phyloP scores from a whole-genome alignment of 2,888 invertebrate genomes.

The Chironomus tentans region DNA sequence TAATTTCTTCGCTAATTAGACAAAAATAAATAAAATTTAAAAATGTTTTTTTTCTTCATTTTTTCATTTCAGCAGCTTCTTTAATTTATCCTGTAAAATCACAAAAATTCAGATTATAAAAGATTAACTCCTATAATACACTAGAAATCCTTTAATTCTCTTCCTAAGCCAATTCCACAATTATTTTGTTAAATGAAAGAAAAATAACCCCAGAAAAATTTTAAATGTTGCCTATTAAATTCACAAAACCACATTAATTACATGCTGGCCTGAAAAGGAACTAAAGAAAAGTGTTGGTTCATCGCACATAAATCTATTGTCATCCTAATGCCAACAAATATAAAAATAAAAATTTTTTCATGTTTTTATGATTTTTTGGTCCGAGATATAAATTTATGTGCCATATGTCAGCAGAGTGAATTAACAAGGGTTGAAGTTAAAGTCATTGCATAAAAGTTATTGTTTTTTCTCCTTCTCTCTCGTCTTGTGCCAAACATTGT shows the following conservation, averaged over 20 bases:
- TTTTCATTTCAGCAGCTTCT: too few relatives aligned
- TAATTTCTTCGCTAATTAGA: too few relatives aligned
- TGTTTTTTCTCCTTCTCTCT: neutral
- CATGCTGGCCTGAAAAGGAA: neutral
- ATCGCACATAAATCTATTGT: neutral
- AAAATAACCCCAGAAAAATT: neutral
- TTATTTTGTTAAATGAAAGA: too few relatives aligned
- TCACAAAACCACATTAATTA: neutral
- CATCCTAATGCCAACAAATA: neutral
- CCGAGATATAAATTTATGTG: constrained; percentile 2
- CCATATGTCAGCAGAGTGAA: constrained; percentile 25
- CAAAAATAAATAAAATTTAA: too few relatives aligned
- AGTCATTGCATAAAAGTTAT: too few relatives aligned
- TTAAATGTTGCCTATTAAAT: neutral
- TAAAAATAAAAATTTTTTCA: neutral
- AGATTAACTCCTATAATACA: too few relatives aligned
- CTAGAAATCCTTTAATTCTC: too few relatives aligned
- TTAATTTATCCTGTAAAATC: too few relatives aligned
- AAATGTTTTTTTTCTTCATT: too few relatives aligned
- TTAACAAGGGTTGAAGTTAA: constrained; percentile 21
- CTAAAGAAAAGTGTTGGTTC: neutral
- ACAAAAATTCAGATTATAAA: too few relatives aligned
- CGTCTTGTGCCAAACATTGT: neutral
- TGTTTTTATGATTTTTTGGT: constrained; percentile 18
- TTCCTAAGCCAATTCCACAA: too few relatives aligned